These are phyloP conservation scores for Volucella inflata DNA, from an alignment of 2,888 invertebrate species.

Conservation along the genomic window DNA sequence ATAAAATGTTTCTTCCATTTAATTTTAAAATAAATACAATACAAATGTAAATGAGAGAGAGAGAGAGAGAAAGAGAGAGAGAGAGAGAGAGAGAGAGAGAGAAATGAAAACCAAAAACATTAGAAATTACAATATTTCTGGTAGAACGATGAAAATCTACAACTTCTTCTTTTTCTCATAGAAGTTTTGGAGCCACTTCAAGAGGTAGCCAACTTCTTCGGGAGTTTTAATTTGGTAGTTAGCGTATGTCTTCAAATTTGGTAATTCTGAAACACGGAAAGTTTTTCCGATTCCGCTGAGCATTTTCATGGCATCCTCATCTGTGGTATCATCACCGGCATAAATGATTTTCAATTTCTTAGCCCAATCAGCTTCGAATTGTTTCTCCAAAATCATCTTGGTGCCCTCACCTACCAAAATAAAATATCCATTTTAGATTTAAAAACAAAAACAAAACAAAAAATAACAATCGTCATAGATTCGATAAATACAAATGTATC, in stretches of 20 bases:
- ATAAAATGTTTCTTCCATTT: slow-evolving; percentile 45
- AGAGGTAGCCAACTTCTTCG: slow-evolving; percentile 89
- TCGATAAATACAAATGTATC: slow-evolving; percentile 8
- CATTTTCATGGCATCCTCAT: slow-evolving; percentile 95
- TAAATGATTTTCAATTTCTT: slow-evolving; percentile 91
- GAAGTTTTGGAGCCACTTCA: slow-evolving; percentile 87
- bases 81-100: slow-evolving; percentile 10
- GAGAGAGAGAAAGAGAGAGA: slow-evolving; percentile 1
- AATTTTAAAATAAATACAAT: slow-evolving; percentile 65
- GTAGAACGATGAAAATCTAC: slow-evolving; percentile 67
- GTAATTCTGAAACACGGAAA: slow-evolving; percentile 89
- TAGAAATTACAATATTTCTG: slow-evolving; percentile 32
- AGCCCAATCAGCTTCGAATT: slow-evolving; percentile 91
- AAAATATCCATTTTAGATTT: slow-evolving; percentile 5
- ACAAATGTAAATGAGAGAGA: slow-evolving; percentile 70
- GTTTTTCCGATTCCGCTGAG: slow-evolving; percentile 86
- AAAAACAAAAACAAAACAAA: slow-evolving; percentile 5
- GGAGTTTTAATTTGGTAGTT: slow-evolving; percentile 90
- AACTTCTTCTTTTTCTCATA: slow-evolving; percentile 82
- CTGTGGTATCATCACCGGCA: slow-evolving; percentile 94
- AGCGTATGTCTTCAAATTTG: slow-evolving; percentile 89
- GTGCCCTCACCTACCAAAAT: slow-evolving; percentile 86
- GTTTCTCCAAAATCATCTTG: slow-evolving; percentile 90
- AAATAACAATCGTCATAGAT: slow-evolving; percentile 14
- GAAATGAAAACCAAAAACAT: background rate